Evolutionary conservation across 2,888 invertebrate species (phyloP).

Genomic region (Leptarthrus brevirostris): DNA sequence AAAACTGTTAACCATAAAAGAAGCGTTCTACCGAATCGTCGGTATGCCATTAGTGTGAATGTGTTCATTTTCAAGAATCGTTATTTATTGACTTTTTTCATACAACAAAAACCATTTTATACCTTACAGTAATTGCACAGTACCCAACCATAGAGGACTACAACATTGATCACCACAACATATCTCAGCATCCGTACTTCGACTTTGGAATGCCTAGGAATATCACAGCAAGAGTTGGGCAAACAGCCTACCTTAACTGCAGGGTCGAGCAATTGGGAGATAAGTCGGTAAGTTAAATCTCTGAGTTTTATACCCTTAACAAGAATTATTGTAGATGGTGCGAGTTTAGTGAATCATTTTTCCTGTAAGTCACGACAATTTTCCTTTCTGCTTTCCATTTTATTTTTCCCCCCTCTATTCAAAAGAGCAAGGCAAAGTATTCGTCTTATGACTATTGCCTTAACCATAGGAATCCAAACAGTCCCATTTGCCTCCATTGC

Average conservation of each 20-base stretch:
- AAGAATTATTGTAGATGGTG: slow-evolving; percentile 13
- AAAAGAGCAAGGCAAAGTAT: slow-evolving; percentile 4
- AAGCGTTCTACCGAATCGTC: no score
- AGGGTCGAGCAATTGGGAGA: slow-evolving; percentile 88
- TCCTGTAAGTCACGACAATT: slow-evolving; percentile 7
- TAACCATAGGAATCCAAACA: no score
- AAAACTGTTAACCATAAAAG: no score
- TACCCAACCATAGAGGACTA: slow-evolving; percentile 34
- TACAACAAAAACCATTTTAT: no score
- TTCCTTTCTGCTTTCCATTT: slow-evolving; percentile 14
- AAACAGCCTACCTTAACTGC: slow-evolving; percentile 89
- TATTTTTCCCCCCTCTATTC: background rate
- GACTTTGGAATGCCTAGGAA: slow-evolving; percentile 87
- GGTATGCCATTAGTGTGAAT: no score
- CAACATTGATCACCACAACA: slow-evolving; percentile 34
- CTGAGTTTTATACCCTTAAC: slow-evolving; percentile 8
- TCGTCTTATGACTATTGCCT: no score
- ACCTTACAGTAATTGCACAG: slow-evolving; percentile 33
- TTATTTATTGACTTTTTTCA: no score
- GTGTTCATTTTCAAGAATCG: no score
- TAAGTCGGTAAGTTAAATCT: slow-evolving; percentile 79
- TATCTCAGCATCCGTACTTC: slow-evolving; percentile 75
- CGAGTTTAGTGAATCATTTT: slow-evolving; percentile 24
- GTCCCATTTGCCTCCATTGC: slow-evolving; percentile 4
- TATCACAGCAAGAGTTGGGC: slow-evolving; percentile 87